Evolutionary conservation across 2,113 vertebrate species (phyloP), one percentile per base, ranked within the genome.

Genomic region (zebrafish (Danio rerio)): DNA sequence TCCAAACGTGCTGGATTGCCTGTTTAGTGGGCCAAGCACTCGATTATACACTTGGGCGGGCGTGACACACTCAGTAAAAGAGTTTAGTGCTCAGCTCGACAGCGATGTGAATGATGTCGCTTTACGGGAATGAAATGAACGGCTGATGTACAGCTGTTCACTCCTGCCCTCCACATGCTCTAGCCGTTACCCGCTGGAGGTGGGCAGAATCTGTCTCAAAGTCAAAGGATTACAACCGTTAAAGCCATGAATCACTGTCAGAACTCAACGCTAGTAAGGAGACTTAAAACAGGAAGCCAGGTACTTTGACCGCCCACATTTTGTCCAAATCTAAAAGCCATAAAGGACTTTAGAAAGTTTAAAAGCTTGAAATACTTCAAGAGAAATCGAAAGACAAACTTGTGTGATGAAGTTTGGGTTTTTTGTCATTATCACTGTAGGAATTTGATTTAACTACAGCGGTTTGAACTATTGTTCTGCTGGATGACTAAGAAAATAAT

Each of bases 31-130:
- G 75, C 79, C 81, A 82, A 77, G 59, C 69, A 84, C 73, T 84
- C 85, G 77, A 84, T 86, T 86, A 86, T 79, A 83, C 85, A 86
- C 82, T 79, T 59, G 82, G 85, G 74, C 69, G n/a, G 79, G 43
- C 68, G 59, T 74, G 79, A 81, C 79, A 78, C 18, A 68, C 50
- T 84, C 65, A 59, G 82, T 81, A 66, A 81, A 70, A 63, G 82
- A 77, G 70, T 85, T 80, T 58, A 77, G 77, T 71, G 81, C 70
- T 52, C 52, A 18, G 70, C 55, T 66, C 77, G 83, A 85, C 83
- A 84, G 83, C 49, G 75, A 81, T 59, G 75, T 83, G 75, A 85
- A 77, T 63, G 71, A 81, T 79, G 68, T 40, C n/a, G 20, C 66
- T 58, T 20, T 55, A 61, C 59, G 1, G 21, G 20, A 47, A 73